Conservation (phyloP, 2,888 invertebrate species). For the Ochlodes sylvanus region DNA sequence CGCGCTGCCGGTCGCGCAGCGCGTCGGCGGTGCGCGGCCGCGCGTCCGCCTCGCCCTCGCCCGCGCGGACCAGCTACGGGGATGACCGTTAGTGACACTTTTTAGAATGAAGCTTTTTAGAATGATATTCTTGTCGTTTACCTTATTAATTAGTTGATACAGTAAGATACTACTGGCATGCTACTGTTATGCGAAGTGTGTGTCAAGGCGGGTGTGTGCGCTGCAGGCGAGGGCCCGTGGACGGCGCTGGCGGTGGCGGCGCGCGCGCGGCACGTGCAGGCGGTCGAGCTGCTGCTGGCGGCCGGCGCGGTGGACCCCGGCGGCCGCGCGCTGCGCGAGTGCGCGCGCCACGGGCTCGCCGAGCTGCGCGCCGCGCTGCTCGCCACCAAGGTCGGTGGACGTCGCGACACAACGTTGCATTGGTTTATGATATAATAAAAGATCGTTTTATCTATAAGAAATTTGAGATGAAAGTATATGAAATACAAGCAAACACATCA, state of each 20-base stretch:
- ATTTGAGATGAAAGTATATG: too few relatives aligned
- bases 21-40: conserved; percentile 50
- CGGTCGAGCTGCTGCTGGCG: conserved; percentile 91
- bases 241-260: conserved; percentile 75
- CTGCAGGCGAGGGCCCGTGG: conserved; percentile 64
- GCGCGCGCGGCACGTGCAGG: conserved; percentile 82
- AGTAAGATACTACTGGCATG: too few relatives aligned
- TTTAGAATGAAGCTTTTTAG: too few relatives aligned
- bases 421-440: too few relatives aligned
- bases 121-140: too few relatives aligned
- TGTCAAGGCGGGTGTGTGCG: too few relatives aligned
- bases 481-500: too few relatives aligned
- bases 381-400: conserved; percentile 92
- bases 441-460: too few relatives aligned
- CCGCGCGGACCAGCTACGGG: conserved; percentile 48
- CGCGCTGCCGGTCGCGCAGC: conserved; percentile 56
- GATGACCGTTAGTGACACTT: conserved; percentile 53
- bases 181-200: too few relatives aligned
- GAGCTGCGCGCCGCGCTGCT: conserved; percentile 91
- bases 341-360: conserved; percentile 88
- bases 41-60: conserved; percentile 51
- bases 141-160: too few relatives aligned
- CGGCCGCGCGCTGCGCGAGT: conserved; percentile 91
- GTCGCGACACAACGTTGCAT: too few relatives aligned
- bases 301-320: conserved; percentile 95